Percentiles rank a stretch among this genome's conserved stretches.
phyloP scores from a whole-genome alignment of 2,888 invertebrate genomes.

The Cryptocephalus moraei region DNA sequence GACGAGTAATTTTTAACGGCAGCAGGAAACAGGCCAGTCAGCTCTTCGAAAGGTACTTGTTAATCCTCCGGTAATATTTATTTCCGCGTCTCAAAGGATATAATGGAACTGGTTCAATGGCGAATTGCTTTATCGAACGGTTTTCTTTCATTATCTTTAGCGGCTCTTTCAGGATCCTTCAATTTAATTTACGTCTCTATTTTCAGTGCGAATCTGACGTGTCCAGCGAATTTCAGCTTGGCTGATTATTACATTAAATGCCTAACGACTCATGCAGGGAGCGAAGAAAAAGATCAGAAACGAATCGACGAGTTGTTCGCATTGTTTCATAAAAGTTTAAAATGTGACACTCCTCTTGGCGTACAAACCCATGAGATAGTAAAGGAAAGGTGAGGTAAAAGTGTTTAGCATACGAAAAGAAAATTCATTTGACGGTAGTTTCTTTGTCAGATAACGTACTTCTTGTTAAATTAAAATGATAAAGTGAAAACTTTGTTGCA shows the following conservation, averaged over 20 bases:
- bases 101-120: background rate
- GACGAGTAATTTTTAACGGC: constrained; percentile 71
- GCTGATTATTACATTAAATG: constrained; percentile 74
- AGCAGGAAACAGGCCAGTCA: constrained; percentile 54
- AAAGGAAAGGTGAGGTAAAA: no score
- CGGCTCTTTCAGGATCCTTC: no score
- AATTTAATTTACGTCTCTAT: no score
- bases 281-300: constrained; percentile 4
- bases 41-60: constrained; percentile 23
- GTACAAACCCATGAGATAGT: no score
- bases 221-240: constrained; percentile 71
- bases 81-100: background rate
- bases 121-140: background rate
- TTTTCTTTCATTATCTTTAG: background rate
- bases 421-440: no score
- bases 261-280: constrained; percentile 44
- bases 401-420: no score
- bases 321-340: background rate
- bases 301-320: background rate
- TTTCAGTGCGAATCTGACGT: constrained; percentile 44
- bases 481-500: no score
- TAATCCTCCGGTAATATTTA: background rate
- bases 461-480: no score
- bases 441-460: no score
- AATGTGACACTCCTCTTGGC: no score